A percentile compares a stretch with the other conserved stretches of the same genome.
Conservation (phyloP, 2,797 vertebrate species). For the Acipenser oxyrinchus region DNA sequence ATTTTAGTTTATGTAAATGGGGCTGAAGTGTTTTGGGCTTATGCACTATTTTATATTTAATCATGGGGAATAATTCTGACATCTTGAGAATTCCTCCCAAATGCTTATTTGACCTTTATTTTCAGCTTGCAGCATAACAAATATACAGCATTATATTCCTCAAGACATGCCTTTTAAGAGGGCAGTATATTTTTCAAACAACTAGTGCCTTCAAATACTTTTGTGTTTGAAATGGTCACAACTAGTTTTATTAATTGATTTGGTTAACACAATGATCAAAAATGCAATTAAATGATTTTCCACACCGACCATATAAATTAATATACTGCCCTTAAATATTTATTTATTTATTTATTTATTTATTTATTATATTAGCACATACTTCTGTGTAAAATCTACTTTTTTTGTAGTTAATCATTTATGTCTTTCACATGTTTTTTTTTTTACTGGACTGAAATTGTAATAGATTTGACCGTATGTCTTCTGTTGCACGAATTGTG, state of each 20-base stretch:
- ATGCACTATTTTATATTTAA: background rate
- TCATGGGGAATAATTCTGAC: slow-evolving; percentile 9
- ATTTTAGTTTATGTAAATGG: background rate
- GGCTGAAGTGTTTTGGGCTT: background rate
- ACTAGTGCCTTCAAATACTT: too few species aligned
- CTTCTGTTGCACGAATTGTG: background rate
- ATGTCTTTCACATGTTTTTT: too few species aligned
- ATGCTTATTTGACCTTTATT: background rate
- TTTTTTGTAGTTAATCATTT: background rate
- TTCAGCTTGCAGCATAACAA: slow-evolving; percentile 1
- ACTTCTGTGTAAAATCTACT: background rate
- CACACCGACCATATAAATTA: background rate
- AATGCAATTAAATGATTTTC: background rate
- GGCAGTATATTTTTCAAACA: background rate
- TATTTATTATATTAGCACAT: background rate
- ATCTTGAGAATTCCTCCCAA: slow-evolving; percentile 6
- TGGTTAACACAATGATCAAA: background rate
- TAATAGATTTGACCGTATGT: background rate
- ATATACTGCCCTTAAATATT: background rate
- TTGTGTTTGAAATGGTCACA: too few species aligned
- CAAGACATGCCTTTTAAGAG: background rate
- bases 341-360: background rate
- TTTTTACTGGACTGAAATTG: background rate
- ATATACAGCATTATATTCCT: background rate
- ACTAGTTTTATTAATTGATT: background rate